Evolutionary conservation across 2,797 vertebrate species (phyloP).

Genomic region (Darevskia mixta): DNA sequence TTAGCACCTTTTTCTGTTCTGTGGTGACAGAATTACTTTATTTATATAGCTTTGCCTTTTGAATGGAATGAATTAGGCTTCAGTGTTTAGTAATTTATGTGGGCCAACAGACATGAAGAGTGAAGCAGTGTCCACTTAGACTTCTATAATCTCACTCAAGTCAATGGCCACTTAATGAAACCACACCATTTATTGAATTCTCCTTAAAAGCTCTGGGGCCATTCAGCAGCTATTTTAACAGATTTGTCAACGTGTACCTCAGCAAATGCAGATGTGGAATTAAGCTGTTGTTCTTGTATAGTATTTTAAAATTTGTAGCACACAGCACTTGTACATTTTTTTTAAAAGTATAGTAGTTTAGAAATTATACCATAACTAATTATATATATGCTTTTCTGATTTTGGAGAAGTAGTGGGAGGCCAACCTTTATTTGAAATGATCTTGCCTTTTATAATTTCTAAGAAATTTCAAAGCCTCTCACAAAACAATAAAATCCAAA

Average conservation of each 20-base stretch:
- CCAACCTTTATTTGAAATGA: neutral
- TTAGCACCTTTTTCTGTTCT: neutral
- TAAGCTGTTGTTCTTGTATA: neutral
- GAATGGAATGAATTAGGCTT: neutral
- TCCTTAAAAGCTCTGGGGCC: neutral
- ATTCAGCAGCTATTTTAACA: neutral
- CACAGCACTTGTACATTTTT: too few relatives aligned
- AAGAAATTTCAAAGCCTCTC: neutral
- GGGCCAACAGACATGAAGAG: neutral
- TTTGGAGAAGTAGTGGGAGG: neutral
- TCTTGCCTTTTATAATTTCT: neutral
- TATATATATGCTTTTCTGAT: neutral
- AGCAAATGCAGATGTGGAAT: neutral
- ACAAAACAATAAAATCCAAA: neutral
- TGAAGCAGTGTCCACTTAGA: conserved; percentile 1
- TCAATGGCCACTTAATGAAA: conserved; percentile 14
- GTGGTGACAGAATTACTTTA: conserved; percentile 23
- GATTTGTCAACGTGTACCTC: neutral
- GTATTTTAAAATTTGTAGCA: neutral
- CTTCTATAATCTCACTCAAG: neutral
- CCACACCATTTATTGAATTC: neutral
- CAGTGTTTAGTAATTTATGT: conserved; percentile 1
- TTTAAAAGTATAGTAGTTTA: too few relatives aligned
- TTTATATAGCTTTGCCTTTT: neutral
- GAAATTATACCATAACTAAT: too few relatives aligned